Evolutionary conservation across 2,888 invertebrate species (phyloP), one percentile per base, ranked within the genome.

Genomic region (Alviniconcha strummeri): DNA sequence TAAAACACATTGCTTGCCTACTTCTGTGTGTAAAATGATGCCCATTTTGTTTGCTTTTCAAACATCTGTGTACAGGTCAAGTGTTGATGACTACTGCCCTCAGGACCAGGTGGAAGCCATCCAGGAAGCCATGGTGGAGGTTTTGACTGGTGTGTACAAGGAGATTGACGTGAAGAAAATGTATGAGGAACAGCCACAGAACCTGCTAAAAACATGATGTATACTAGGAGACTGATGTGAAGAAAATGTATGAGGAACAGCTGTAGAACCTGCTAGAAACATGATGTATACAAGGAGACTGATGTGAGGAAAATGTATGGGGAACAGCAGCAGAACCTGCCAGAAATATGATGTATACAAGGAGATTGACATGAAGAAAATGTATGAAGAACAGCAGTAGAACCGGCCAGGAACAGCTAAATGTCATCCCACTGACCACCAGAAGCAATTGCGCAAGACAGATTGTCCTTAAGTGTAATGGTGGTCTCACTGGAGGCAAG

Each of bases 71-170:
- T 89, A 80, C 89, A 94, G 97, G 90, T 98, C 98, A 0, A 96
- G 97, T 80, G 96, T 96, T 74, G 98, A 98, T 91, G 97, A 97
- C 87, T 98, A 98, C 92, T 98, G 98, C 90, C 98, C 98, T 0
- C 94, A 95, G 36, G 95, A 96, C 91, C 96, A 97, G 93, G 97
- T 98, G 64, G 96, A 97, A 84, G 94, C 94, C 77, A 97, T 98
- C 86, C 97, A 98, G 93, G 94, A 95, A 8, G 83, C 88, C 9
- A 87, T 93, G 13, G 81, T 92, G 17, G 88, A 87, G 52, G 85
- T 90, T 60, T 83, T 92, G 54, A 86, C 89, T 72, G 88, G 89
- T 57, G 82, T 89, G 9, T 91, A 90, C 84, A 87, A 19, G 19
- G 79, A 36, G 57, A 79, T 36, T 6, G 64, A 79, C 15, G 36